These are phyloP conservation scores for Sebastes hubbsi DNA, from an alignment of 2,797 vertebrate genomes.

Conservation along the genomic window DNA sequence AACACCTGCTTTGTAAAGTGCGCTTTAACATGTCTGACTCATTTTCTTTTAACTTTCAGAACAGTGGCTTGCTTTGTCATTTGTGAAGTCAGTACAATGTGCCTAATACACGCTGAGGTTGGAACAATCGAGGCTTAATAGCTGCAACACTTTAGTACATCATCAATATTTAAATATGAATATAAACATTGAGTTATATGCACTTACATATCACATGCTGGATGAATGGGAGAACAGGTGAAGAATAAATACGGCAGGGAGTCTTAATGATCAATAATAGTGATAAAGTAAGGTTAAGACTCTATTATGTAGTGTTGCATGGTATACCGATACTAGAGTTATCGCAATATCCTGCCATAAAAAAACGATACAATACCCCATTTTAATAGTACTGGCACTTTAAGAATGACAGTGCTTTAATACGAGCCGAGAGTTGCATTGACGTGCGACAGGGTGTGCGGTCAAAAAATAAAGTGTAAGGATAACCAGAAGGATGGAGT, in stretches of 20 bases:
- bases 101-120: conserved; percentile 21
- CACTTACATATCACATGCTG: neutral
- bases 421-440: too few species aligned
- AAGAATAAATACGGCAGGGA: neutral
- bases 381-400: too few species aligned
- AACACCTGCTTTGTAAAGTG: conserved; percentile 54
- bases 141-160: neutral
- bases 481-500: too few species aligned
- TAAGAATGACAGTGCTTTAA: too few species aligned
- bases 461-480: too few species aligned
- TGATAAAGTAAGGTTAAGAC: conserved; percentile 7
- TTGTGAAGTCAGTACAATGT: conserved; percentile 16
- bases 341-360: too few species aligned
- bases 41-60: conserved; percentile 29
- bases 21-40: conserved; percentile 36
- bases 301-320: neutral
- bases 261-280: neutral
- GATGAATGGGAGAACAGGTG: neutral
- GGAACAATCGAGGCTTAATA: conserved; percentile 30
- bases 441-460: too few species aligned
- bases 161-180: conserved; percentile 10
- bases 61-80: conserved; percentile 31
- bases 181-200: neutral
- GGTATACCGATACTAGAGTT: too few species aligned
- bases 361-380: too few species aligned